Conservation (phyloP, 2,888 invertebrate species). For the Nemoura dubitans region DNA sequence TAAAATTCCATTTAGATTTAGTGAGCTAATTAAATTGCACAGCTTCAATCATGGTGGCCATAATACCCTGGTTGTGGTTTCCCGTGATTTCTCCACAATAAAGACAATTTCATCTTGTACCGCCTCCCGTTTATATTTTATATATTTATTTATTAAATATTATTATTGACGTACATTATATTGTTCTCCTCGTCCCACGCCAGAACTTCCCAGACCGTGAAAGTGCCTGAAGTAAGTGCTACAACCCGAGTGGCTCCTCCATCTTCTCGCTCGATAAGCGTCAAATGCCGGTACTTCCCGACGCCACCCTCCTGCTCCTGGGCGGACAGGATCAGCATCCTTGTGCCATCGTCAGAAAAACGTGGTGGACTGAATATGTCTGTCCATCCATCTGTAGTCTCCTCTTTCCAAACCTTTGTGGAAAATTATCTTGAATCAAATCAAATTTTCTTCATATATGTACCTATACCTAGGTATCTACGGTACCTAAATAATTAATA, state of each 20-base stretch:
- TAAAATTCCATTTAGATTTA: neutral
- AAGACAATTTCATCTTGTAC: too few relatives aligned
- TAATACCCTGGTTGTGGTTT: too few relatives aligned
- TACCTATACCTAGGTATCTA: neutral
- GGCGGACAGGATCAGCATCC: constrained; percentile 77
- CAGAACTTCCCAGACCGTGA: constrained; percentile 23
- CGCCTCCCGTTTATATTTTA: too few relatives aligned
- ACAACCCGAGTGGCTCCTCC: neutral
- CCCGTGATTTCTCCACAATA: too few relatives aligned
- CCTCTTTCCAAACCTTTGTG: constrained; percentile 29
- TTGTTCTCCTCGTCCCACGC: constrained; percentile 32
- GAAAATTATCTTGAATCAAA: constrained; percentile 27
- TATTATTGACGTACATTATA: constrained; percentile 9
- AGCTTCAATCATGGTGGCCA: too few relatives aligned
- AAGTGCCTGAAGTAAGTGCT: constrained; percentile 15
- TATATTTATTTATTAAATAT: too few relatives aligned
- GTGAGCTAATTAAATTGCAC: too few relatives aligned
- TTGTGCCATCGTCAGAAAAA: constrained; percentile 72
- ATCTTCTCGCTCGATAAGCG: constrained; percentile 36
- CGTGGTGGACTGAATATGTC: constrained; percentile 76
- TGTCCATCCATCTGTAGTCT: constrained; percentile 78
- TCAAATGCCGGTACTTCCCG: constrained; percentile 58
- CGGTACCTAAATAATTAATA: too few relatives aligned
- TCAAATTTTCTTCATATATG: neutral
- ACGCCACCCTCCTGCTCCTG: constrained; percentile 66